Evolutionary conservation across 2,797 vertebrate species (phyloP), one percentile per base, ranked within the genome.

Genomic region (Oreochromis grahami): DNA sequence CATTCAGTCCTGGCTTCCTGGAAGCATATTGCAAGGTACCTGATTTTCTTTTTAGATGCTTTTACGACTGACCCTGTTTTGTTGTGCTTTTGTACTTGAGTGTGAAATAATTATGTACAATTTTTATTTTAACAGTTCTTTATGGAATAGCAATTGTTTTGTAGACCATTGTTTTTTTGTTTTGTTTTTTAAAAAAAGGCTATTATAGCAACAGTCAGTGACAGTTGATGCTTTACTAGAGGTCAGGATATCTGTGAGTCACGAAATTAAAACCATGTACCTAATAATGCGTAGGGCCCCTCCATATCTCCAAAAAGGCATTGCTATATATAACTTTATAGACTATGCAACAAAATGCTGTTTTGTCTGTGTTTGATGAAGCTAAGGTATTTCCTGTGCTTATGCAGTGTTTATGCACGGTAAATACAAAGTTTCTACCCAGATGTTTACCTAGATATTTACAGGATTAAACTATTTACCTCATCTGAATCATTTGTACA

Each of bases 21-120:
- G 83, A 88, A 87, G 85, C 38, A 81, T 19, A 11, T 77, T 34
- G 78, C 81, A 90, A 88, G 85, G 38, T 84, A 63, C 17, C 58
- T 53, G 26, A 83, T 89, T 90, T 86, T 90, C 70, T 84, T 24
- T 82, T 24, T 63, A 60, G 60, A 79, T 77, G 58, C 10, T 80
- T 77, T 80, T 56, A 50, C 17, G 60, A 58, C 79, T 70, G 10
- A 56, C 65, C 24, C n/a, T 38, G 50, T 78, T 87, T 74, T 56
- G 77, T 87, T 81, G 65, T 50, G 56, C 52, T 48, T n/a, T 50
- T 17, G 53, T n/a, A 6, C 13, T 63, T 72, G 41, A 72, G 41
- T 29, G 68, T 72, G 41, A 48, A 29, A 48, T 41, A 68, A 43
- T 5, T 41, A 15, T 26, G 14, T 17, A 45, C 9, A 26, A 68